These are phyloP conservation scores for Scyliorhinus canicula DNA, from an alignment of 2,797 vertebrate species.

Conservation along the genomic window DNA sequence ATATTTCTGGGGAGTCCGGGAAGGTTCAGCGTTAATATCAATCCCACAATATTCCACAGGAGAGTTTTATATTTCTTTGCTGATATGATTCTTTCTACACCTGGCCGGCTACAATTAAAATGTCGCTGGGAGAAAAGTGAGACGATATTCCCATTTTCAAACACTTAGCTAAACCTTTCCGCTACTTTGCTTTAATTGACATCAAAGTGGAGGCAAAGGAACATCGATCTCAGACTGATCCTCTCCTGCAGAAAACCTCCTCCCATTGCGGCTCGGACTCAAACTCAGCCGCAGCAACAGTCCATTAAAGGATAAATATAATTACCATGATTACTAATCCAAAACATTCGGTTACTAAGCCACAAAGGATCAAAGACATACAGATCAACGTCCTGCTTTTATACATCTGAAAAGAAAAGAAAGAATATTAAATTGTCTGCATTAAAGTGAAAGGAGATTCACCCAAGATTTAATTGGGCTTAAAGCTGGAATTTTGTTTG, in stretches of 20 bases:
- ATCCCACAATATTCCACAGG: neutral
- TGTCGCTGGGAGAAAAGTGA: neutral
- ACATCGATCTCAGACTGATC: neutral
- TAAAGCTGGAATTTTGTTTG: neutral
- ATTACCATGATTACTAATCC: constrained; percentile 41
- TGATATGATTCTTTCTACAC: neutral
- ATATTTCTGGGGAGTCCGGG: neutral
- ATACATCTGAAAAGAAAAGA: constrained; percentile 42
- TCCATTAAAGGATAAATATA: neutral
- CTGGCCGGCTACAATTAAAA: neutral
- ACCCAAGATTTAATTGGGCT: neutral
- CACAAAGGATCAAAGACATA: constrained; percentile 43
- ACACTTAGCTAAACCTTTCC: neutral
- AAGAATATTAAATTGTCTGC: neutral
- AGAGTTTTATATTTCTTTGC: neutral
- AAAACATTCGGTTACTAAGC: constrained; percentile 41
- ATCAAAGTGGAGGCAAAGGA: neutral
- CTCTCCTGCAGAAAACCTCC: neutral
- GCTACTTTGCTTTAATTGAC: neutral
- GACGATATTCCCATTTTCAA: neutral
- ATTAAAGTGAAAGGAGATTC: neutral
- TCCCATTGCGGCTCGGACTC: neutral
- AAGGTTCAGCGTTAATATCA: neutral
- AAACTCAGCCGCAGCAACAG: neutral
- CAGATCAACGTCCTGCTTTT: constrained; percentile 41